Conservation (phyloP, 2,888 invertebrate genomes). For the Sialis lutaria region DNA sequence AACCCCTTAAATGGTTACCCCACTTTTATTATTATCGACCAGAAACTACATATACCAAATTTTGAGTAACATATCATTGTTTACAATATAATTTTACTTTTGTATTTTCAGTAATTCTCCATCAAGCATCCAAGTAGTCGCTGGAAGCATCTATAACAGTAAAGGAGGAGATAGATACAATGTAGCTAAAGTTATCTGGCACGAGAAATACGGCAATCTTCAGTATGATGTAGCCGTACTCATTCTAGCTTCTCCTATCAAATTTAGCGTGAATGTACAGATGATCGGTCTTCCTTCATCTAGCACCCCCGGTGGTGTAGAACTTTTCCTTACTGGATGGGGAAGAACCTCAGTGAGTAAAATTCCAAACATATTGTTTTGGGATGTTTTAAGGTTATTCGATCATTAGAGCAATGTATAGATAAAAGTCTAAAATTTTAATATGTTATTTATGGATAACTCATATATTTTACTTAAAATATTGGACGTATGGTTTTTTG, state of each 20-base stretch:
- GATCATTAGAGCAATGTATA: no score
- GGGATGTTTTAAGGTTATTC: no score
- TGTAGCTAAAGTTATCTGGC: conserved; percentile 22
- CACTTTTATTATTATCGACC: no score
- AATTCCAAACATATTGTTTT: neutral
- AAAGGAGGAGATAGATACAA: conserved; percentile 24
- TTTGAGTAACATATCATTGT: no score
- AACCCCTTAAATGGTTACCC: no score
- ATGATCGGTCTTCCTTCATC: conserved; percentile 12
- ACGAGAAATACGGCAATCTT: conserved; percentile 25
- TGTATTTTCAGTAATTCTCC: conserved; percentile 16
- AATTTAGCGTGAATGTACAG: neutral
- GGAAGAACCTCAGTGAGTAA: conserved; percentile 32
- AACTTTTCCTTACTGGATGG: conserved; percentile 41
- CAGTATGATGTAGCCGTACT: conserved; percentile 30
- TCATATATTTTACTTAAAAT: no score
- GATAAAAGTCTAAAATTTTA: no score
- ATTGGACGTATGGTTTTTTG: no score
- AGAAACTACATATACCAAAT: no score
- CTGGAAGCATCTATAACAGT: conserved; percentile 27
- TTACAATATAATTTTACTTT: no score
- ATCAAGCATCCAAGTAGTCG: conserved; percentile 20
- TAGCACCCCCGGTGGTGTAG: conserved; percentile 31
- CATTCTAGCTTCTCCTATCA: conserved; percentile 14
- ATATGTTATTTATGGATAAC: no score